Evolutionary conservation across 2,797 vertebrate species (phyloP).

Genomic region (Artibeus jamaicensis): DNA sequence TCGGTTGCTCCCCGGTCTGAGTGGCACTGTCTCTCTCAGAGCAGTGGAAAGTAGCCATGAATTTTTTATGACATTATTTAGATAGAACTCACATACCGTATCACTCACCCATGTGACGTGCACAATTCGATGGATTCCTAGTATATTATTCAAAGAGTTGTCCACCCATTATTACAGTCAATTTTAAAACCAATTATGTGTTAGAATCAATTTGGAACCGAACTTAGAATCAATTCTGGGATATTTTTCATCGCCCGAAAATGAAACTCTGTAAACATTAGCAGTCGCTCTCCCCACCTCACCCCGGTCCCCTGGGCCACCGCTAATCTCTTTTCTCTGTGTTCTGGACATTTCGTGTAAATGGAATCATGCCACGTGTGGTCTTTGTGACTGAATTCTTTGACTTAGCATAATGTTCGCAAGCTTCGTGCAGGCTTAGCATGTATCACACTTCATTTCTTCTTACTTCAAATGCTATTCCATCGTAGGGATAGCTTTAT

Average conservation of each 20-base stretch:
- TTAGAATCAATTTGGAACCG: conserved; percentile 30
- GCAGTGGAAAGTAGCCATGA: not conserved
- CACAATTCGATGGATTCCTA: not conserved
- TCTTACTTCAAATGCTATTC: not conserved
- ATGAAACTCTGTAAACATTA: not conserved
- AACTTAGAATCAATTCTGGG: not conserved
- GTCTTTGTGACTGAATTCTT: not conserved
- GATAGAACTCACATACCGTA: not conserved
- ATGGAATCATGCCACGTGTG: not conserved
- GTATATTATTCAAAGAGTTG: not conserved
- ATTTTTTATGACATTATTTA: not conserved
- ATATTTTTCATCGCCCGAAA: not conserved
- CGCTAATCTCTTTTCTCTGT: not conserved
- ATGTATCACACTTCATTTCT: not conserved
- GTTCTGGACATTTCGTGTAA: not conserved
- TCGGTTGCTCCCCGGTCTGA: not conserved
- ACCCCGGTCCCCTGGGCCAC: not conserved
- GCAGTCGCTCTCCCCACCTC: not conserved
- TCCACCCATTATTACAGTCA: not conserved
- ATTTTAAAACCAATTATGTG: conserved; percentile 17
- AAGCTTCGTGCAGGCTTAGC: not conserved
- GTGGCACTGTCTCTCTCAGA: not conserved
- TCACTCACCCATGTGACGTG: not conserved
- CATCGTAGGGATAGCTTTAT: not conserved
- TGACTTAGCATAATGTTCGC: not conserved